Evolutionary conservation across 2,113 vertebrate genomes (phyloP).

Genomic region (Catagonus wagneri): DNA sequence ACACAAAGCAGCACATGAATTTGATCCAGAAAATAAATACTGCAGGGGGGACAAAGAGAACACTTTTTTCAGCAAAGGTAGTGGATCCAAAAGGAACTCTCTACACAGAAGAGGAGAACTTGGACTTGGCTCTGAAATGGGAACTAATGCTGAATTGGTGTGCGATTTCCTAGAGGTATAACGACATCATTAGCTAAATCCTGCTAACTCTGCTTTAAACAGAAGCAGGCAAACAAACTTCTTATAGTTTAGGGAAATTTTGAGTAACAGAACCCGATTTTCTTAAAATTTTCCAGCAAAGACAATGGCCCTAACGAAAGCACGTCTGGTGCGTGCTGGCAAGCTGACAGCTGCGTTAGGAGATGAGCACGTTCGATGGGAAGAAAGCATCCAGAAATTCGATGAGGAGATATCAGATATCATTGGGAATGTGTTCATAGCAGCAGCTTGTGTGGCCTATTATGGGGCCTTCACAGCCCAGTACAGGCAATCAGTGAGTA

Average conservation of each 20-base stretch:
- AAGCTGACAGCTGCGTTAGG: conserved; percentile 90
- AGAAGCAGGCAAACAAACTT: background rate
- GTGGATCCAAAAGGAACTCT: background rate
- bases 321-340: conserved; percentile 88
- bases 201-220: background rate
- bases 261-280: background rate
- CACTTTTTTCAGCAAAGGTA: background rate
- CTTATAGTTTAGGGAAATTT: background rate
- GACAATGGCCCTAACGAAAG: conserved; percentile 90
- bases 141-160: background rate
- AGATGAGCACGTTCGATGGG: conserved; percentile 92
- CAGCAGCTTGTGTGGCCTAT: conserved; percentile 92
- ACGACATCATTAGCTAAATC: background rate
- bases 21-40: conserved; percentile 39
- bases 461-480: conserved; percentile 92
- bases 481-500: conserved; percentile 89
- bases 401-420: conserved; percentile 90
- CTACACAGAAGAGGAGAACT: background rate
- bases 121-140: background rate
- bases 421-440: conserved; percentile 92
- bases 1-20: background rate
- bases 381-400: conserved; percentile 90
- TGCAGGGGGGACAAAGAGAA: background rate
- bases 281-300: conserved; percentile 83
- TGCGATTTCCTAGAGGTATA: background rate